Base-by-base conservation (phyloP, 2,113 vertebrate genomes). In the Toxotes chatareus region DNA sequence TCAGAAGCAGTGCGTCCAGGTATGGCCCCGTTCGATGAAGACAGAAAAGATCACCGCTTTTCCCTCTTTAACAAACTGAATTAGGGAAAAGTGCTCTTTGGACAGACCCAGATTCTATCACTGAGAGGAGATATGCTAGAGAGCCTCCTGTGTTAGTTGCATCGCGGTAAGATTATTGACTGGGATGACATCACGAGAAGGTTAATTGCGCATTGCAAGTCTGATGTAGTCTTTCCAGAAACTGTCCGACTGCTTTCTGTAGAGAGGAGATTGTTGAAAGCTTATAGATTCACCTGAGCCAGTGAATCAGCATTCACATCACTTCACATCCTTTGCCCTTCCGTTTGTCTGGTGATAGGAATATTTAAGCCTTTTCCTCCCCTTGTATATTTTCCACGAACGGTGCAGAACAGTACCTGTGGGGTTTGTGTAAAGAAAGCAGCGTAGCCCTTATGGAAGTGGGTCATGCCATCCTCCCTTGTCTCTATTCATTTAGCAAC, bases 401-500 rank as follows among this genome's bases (percentile, higher is more conserved):
- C 23, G 72, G 64, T 55, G 51, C 70, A 72, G 51, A 82, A 55
- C 73, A 21, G 67, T 62, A 86, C 86, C 77, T 89, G 80, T 86
- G 86, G 82, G 84, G 74, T 70, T 61, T 84, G 27, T 62, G 57
- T 38, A 61, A 76, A 70, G 40, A 85, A 80, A 89, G 69, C 76
- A 65, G 67, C 62, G n/a, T 68, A 72, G 60, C 60, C 83, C 72
- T 67, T 46, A 76, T 81, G 31, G 87, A 94, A 94, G 72, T 94
- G 85, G 93, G 91, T 94, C 92, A 93, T 84, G 79, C 80, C 83
- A 84, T 80, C 76, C 66, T 79, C 65, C 47, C 68, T 27, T 87
- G 84, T 91, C 90, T 86, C 79, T 84, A 16, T 79, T 88, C 79
- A 90, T 93, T 93, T 88, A 81, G 90, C 85, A 77, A 78, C 86